phyloP scores from a whole-genome alignment of 2,797 vertebrate genomes.

The Eupleurogrammus muticus region DNA sequence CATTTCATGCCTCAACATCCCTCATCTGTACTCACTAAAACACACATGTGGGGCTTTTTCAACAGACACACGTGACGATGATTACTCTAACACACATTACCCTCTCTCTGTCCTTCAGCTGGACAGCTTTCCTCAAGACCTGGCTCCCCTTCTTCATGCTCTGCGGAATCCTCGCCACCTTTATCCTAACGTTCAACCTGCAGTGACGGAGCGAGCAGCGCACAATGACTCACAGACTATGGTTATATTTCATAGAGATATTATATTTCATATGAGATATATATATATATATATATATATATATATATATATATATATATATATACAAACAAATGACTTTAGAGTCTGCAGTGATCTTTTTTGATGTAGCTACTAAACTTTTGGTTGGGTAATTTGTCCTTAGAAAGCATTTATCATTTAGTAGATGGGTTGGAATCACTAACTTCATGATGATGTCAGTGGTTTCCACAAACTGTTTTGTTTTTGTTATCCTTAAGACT shows the following conservation, averaged over 20 bases:
- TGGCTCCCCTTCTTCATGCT: constrained; percentile 96
- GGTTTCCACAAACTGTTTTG: constrained; percentile 11
- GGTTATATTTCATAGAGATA: constrained; percentile 21
- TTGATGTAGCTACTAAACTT: constrained; percentile 13
- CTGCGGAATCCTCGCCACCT: constrained; percentile 85
- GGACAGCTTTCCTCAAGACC: constrained; percentile 93
- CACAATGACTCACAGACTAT: constrained; percentile 31
- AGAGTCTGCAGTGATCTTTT: constrained; percentile 12
- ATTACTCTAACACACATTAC: constrained; percentile 43
- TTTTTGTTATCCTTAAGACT: background rate
- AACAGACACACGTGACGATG: constrained; percentile 36
- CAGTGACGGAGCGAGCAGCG: constrained; percentile 77
- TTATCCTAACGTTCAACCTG: constrained; percentile 89
- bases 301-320: too few species aligned
- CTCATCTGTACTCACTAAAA: constrained; percentile 15
- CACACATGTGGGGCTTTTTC: too few species aligned
- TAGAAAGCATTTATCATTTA: constrained; percentile 3
- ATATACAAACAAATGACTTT: constrained; percentile 22
- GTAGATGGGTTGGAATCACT: too few species aligned
- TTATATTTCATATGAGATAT: too few species aligned
- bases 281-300: too few species aligned
- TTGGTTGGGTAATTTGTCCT: background rate
- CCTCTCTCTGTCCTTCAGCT: constrained; percentile 78
- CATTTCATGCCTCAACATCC: constrained; percentile 28
- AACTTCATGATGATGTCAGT: too few species aligned